phyloP scores from a whole-genome alignment of 2,113 vertebrate species.

The Galemys pyrenaicus region DNA sequence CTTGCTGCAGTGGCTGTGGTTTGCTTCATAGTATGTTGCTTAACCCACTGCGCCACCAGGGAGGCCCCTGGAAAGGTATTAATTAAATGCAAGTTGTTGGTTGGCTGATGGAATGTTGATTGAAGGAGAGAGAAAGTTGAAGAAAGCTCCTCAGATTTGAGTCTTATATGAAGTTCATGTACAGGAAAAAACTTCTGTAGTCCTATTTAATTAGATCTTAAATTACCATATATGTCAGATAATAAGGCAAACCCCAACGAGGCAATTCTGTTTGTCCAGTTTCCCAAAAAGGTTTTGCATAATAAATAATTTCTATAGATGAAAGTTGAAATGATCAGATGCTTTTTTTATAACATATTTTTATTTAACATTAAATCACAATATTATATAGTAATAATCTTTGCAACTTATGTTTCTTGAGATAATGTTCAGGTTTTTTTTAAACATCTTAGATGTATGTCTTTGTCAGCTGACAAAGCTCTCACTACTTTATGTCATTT shows the following conservation, averaged over 20 bases:
- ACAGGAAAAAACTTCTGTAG: background rate
- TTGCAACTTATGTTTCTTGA: background rate
- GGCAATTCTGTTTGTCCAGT: background rate
- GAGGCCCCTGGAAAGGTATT: background rate
- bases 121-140: background rate
- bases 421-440: background rate
- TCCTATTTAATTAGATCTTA: background rate
- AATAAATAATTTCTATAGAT: background rate
- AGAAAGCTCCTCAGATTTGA: background rate
- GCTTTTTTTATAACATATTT: background rate
- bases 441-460: background rate
- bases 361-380: slow-evolving; percentile 19
- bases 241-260: background rate
- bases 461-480: slow-evolving; percentile 9
- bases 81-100: background rate
- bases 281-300: background rate
- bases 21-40: too few relatives aligned
- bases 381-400: background rate
- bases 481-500: background rate
- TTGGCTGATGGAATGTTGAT: background rate
- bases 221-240: background rate
- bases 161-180: background rate
- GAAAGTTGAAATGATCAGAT: background rate
- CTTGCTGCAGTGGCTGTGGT: too few relatives aligned
- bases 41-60: too few relatives aligned